phyloP scores from a whole-genome alignment of 92 coral and sea anemone species.

The Parazoanthus swiftii region DNA sequence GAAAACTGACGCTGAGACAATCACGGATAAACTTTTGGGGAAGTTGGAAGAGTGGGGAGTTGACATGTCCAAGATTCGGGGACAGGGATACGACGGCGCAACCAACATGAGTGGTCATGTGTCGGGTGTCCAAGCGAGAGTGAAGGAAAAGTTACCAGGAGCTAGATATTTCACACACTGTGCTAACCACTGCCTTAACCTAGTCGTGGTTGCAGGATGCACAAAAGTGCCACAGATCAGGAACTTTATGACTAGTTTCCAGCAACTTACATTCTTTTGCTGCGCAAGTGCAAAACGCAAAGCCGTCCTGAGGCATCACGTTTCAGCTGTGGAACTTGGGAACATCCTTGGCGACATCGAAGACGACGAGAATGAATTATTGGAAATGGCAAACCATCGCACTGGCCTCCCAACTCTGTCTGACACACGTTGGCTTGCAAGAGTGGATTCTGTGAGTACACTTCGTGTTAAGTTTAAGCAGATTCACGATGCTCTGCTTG shows the following conservation, averaged over 20 bases:
- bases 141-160: background rate
- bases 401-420: slow-evolving; percentile 26
- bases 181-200: background rate
- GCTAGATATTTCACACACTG: background rate
- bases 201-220: background rate
- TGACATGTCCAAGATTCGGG: too few species aligned
- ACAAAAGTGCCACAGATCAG: slow-evolving; percentile 5
- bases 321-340: too few species aligned
- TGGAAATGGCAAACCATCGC: slow-evolving; percentile 26
- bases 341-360: too few species aligned
- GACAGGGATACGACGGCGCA: too few species aligned
- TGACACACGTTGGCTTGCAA: too few species aligned
- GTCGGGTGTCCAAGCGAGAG: too few species aligned
- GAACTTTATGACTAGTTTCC: slow-evolving; percentile 49
- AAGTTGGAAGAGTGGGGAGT: background rate
- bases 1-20: too few species aligned
- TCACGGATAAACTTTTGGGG: slow-evolving; percentile 13
- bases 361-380: background rate
- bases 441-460: background rate
- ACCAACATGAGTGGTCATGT: too few species aligned
- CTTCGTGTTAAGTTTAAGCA: background rate
- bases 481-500: slow-evolving; percentile 36
- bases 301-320: too few species aligned
- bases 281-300: too few species aligned
- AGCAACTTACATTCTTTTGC: background rate